Percentiles rank a stretch among this genome's conserved stretches.
Evolutionary conservation across 2,888 invertebrate genomes (phyloP).

Genomic region (Bembecia ichneumoniformis): DNA sequence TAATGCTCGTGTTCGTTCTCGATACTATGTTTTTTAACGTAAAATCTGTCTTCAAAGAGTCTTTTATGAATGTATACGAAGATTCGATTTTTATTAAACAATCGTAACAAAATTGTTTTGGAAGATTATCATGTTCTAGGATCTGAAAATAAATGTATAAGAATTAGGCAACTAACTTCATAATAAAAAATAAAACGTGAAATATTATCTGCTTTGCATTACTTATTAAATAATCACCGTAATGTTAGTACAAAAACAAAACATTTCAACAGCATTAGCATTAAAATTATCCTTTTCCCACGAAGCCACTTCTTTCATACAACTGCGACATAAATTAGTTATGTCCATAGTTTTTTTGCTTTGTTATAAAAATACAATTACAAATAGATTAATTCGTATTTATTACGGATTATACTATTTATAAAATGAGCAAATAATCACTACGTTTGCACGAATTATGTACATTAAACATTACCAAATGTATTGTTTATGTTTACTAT

Average conservation of each 20-base stretch:
- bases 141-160: constrained; percentile 24
- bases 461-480: too few relatives aligned
- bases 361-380: too few relatives aligned
- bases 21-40: constrained; percentile 45
- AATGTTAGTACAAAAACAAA: constrained; percentile 52
- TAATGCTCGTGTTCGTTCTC: constrained; percentile 35
- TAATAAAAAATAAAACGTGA: too few relatives aligned
- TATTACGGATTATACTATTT: too few relatives aligned
- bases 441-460: too few relatives aligned
- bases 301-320: constrained; percentile 53
- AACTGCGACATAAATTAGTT: constrained; percentile 44
- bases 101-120: constrained; percentile 62
- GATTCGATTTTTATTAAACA: constrained; percentile 63
- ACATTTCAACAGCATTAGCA: constrained; percentile 41
- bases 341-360: constrained; percentile 31
- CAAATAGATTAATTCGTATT: too few relatives aligned
- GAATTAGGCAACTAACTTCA: too few relatives aligned
- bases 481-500: too few relatives aligned
- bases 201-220: background rate
- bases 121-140: constrained; percentile 49
- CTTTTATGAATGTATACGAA: constrained; percentile 58
- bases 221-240: constrained; percentile 21
- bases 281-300: constrained; percentile 46
- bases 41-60: constrained; percentile 46
- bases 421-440: too few relatives aligned